Percentiles rank a stretch among this genome's conserved stretches.
Conservation (phyloP, 2,888 invertebrate genomes). For the Tyria jacobaeae region DNA sequence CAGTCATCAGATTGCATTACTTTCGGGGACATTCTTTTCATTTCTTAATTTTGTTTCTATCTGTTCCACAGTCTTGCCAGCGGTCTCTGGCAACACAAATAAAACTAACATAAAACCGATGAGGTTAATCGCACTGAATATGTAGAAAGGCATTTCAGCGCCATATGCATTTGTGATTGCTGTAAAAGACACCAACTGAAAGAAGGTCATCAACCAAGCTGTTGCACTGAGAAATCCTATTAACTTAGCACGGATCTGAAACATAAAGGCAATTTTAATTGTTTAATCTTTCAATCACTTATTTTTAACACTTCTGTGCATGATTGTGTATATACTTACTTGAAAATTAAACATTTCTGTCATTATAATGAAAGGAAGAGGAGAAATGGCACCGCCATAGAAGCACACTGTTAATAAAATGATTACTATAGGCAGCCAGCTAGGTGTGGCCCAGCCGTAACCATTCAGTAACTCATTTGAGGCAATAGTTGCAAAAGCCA, state of each 20-base stretch:
- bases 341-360: constrained; percentile 68
- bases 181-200: constrained; percentile 53
- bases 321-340: constrained; percentile 38
- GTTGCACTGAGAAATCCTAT: constrained; percentile 56
- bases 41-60: constrained; percentile 55
- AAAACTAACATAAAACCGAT: constrained; percentile 59
- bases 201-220: constrained; percentile 56
- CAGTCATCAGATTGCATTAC: too few species aligned
- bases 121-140: constrained; percentile 65
- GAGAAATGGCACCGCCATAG: constrained; percentile 58
- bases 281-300: not conserved
- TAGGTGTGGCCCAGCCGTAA: constrained; percentile 44
- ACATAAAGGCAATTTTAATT: not conserved
- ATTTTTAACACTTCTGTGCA: not conserved
- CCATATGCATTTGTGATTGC: constrained; percentile 58
- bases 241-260: constrained; percentile 64
- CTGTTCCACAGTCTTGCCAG: constrained; percentile 66
- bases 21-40: constrained; percentile 1
- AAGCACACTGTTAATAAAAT: constrained; percentile 51
- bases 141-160: constrained; percentile 62
- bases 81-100: constrained; percentile 73
- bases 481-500: constrained; percentile 50
- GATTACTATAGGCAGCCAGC: constrained; percentile 57
- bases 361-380: constrained; percentile 63
- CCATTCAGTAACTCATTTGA: constrained; percentile 45